Conservation (phyloP, 2,797 vertebrate genomes). For the Urocyon cinereoargenteus region DNA sequence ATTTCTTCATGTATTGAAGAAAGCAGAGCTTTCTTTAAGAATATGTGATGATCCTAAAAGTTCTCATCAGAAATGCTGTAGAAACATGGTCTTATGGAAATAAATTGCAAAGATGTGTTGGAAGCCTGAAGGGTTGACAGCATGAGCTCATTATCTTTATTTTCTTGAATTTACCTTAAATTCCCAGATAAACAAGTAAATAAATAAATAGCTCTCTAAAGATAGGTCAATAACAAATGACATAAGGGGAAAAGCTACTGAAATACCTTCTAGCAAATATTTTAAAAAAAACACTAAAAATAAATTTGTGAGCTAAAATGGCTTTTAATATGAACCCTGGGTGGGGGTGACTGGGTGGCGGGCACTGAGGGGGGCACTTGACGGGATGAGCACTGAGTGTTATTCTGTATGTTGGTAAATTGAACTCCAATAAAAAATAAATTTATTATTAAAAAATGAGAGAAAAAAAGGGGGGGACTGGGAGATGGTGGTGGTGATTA, state of each 20-base stretch:
- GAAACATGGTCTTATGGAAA: not conserved
- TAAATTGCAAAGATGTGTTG: not conserved
- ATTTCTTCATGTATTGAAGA: not conserved
- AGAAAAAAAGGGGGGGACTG: too few species aligned
- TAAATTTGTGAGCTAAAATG: not conserved
- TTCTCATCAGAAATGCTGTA: not conserved
- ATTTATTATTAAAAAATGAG: too few species aligned
- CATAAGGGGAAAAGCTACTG: not conserved
- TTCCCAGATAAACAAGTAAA: not conserved
- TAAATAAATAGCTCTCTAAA: not conserved
- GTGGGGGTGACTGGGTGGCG: not conserved
- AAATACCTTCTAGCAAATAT: not conserved
- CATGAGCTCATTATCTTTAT: not conserved
- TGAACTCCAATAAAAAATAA: too few species aligned
- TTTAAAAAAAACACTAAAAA: not conserved
- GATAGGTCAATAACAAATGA: not conserved
- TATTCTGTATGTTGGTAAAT: too few species aligned
- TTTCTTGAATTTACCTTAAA: conserved; percentile 26
- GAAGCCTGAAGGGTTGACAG: not conserved
- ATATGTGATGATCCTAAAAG: not conserved
- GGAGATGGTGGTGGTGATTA: too few species aligned
- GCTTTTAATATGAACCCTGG: not conserved
- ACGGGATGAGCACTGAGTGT: too few species aligned
- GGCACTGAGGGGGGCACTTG: too few species aligned
- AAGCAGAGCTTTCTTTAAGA: not conserved